Evolutionary conservation across 2,113 vertebrate genomes (phyloP).

Genomic region (Hiodon tergisus): DNA sequence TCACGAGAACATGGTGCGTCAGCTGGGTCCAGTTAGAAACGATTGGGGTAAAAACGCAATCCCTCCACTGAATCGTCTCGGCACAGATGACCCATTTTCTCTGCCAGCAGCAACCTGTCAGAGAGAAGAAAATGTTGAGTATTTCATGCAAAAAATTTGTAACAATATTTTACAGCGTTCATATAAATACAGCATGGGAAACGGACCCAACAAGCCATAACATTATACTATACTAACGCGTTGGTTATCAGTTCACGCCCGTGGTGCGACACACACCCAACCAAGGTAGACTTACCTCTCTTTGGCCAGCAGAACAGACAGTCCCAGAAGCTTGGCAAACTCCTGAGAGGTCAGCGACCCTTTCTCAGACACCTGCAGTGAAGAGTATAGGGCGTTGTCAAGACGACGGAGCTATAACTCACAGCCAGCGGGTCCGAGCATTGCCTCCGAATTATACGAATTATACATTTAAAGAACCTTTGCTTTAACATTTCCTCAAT

Average conservation of each 20-base stretch:
- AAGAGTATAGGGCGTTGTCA: background rate
- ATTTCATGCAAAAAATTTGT: background rate
- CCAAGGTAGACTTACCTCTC: slow-evolving; percentile 68
- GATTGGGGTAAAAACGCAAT: slow-evolving; percentile 91
- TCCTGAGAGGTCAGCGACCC: slow-evolving; percentile 93
- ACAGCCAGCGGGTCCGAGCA: too few species aligned
- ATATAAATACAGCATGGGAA: too few species aligned
- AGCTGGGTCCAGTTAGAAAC: slow-evolving; percentile 67
- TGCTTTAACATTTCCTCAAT: too few species aligned
- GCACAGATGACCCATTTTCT: slow-evolving; percentile 96
- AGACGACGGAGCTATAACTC: too few species aligned
- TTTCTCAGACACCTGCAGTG: slow-evolving; percentile 82
- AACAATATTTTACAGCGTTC: background rate
- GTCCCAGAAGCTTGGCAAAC: slow-evolving; percentile 90
- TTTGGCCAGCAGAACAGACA: slow-evolving; percentile 95
- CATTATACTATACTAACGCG: too few species aligned
- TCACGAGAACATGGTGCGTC: background rate
- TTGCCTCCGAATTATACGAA: too few species aligned
- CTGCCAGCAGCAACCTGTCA: slow-evolving; percentile 82
- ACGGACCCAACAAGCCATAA: too few species aligned
- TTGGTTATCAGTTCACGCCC: background rate
- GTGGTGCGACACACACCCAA: background rate
- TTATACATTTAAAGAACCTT: too few species aligned
- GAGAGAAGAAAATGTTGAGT: slow-evolving; percentile 22
- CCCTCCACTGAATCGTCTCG: slow-evolving; percentile 96